A percentile compares a stretch with the other conserved stretches of the same genome.
phyloP scores from a whole-genome alignment of 2,113 vertebrate genomes.

The Motacilla alba region DNA sequence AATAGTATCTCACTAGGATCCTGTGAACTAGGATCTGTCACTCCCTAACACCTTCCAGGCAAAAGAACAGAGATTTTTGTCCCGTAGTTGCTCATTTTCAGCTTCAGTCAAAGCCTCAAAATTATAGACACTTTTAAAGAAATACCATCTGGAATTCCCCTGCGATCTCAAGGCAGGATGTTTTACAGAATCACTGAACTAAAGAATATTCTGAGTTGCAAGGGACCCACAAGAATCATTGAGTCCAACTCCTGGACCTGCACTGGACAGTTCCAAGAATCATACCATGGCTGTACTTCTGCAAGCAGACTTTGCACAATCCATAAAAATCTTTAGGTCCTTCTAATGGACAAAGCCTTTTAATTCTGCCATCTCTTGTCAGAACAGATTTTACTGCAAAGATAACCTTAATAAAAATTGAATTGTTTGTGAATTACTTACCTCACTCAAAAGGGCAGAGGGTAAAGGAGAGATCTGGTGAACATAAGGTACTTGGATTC shows the following conservation, averaged over 20 bases:
- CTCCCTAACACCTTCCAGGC: background rate
- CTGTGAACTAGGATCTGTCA: background rate
- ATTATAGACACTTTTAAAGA: background rate
- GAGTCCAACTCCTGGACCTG: background rate
- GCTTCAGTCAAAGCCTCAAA: background rate
- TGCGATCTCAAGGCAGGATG: background rate
- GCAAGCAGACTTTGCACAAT: background rate
- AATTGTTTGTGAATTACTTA: background rate
- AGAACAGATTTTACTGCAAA: background rate
- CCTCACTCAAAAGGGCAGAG: background rate
- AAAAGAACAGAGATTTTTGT: constrained; percentile 3
- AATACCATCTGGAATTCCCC: background rate
- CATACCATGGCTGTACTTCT: background rate
- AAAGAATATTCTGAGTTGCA: background rate
- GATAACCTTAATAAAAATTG: background rate
- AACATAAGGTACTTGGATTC: background rate
- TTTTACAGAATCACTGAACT: background rate
- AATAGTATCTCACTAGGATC: background rate
- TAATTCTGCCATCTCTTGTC: background rate
- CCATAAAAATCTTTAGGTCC: background rate
- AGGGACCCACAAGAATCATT: background rate
- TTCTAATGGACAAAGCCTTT: background rate
- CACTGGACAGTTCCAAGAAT: background rate
- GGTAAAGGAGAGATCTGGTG: background rate
- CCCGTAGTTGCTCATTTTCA: background rate